phyloP scores from a whole-genome alignment of 2,113 vertebrate genomes.

The Scolopax mira region DNA sequence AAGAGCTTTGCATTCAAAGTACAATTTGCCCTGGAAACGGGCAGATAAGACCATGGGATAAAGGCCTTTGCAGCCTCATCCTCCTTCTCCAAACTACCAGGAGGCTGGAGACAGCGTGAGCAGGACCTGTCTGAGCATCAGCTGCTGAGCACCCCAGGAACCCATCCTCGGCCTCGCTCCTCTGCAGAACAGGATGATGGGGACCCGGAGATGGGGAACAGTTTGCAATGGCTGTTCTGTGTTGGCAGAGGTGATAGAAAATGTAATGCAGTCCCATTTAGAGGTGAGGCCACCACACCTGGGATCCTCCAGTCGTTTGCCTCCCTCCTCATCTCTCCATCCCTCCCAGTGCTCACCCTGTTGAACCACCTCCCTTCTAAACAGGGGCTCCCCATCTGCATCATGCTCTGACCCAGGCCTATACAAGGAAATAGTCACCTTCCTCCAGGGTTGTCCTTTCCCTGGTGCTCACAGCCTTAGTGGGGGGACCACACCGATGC shows the following conservation, averaged over 20 bases:
- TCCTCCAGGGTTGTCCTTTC: background rate
- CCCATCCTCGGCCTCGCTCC: background rate
- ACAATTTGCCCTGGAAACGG: background rate
- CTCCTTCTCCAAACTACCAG: background rate
- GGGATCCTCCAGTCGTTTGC: background rate
- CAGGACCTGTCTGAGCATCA: background rate
- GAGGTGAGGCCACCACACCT: background rate
- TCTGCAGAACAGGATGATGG: background rate
- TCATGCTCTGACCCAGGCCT: background rate
- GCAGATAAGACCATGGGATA: background rate
- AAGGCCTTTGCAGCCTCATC: background rate
- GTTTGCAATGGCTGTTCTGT: background rate
- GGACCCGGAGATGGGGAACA: background rate
- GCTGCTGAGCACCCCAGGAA: background rate
- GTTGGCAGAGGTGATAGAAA: background rate
- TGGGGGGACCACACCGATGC: accelerated
- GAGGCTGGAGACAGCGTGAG: accelerated
- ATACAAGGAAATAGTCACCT: background rate
- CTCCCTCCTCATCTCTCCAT: background rate
- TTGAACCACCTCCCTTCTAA: background rate
- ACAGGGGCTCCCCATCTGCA: accelerated
- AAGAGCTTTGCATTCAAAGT: background rate
- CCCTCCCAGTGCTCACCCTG: accelerated
- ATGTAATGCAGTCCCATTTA: background rate
- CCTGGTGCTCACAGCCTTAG: no score